phyloP scores from a whole-genome alignment of 2,797 vertebrate species.

The Hybognathus amarus region DNA sequence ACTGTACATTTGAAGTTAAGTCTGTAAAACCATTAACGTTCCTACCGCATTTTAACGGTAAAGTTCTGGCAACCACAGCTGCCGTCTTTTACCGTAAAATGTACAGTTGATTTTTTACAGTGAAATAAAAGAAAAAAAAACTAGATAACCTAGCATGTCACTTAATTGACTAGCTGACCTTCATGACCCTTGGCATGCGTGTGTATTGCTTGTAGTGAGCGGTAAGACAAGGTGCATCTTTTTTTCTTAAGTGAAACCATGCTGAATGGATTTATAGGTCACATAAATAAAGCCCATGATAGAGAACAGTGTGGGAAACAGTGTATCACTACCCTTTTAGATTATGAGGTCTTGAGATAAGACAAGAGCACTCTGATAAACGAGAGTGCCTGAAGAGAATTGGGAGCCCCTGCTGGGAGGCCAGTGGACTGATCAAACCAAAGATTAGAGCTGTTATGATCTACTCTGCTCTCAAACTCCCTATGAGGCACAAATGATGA shows the following conservation, averaged over 20 bases:
- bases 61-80: too few species aligned
- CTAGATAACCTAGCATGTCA: background rate
- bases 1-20: too few species aligned
- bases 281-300: slow-evolving; percentile 28
- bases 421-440: slow-evolving; percentile 39
- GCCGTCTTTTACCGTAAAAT: too few species aligned
- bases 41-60: too few species aligned
- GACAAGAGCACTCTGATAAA: slow-evolving; percentile 47
- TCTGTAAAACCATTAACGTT: too few species aligned
- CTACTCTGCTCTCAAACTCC: slow-evolving; percentile 34
- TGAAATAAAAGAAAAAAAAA: background rate
- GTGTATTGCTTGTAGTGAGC: background rate
- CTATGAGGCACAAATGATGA: slow-evolving; percentile 20
- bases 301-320: slow-evolving; percentile 17
- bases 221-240: background rate
- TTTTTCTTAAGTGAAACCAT: slow-evolving; percentile 12
- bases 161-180: background rate
- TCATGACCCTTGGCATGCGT: background rate
- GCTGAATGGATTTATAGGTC: slow-evolving; percentile 29
- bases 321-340: slow-evolving; percentile 39
- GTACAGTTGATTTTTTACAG: too few species aligned
- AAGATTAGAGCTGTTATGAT: slow-evolving; percentile 52
- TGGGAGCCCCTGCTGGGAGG: slow-evolving; percentile 40
- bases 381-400: slow-evolving; percentile 36
- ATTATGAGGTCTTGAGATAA: slow-evolving; percentile 51